A percentile compares a stretch with the other conserved stretches of the same genome.
Evolutionary conservation across 2,113 vertebrate genomes (phyloP).

Genomic region (Limnothrissa miodon): DNA sequence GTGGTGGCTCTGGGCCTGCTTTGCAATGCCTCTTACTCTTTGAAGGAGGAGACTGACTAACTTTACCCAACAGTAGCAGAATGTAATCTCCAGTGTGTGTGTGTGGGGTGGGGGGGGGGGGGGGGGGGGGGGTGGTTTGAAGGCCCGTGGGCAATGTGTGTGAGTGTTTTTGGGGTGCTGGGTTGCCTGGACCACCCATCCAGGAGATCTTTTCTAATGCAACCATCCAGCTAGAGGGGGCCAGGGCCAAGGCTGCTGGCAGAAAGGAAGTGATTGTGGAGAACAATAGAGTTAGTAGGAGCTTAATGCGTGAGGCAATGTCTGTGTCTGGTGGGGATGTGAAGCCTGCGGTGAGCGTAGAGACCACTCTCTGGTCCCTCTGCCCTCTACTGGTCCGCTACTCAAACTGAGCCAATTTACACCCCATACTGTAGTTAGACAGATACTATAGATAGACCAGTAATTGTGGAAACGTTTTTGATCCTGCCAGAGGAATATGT

Average conservation of each 20-base stretch:
- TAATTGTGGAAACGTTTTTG: neutral
- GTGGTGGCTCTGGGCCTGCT: neutral
- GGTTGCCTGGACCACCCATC: neutral
- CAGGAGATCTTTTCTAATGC: neutral
- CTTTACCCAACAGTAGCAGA: slow-evolving; percentile 45
- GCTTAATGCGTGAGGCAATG: neutral
- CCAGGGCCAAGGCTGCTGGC: neutral
- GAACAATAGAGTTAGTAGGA: neutral
- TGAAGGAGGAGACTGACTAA: slow-evolving; percentile 33
- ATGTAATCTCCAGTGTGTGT: slow-evolving; percentile 40
- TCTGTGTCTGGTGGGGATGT: neutral
- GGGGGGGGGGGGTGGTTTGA: too few relatives aligned
- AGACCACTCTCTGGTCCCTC: neutral
- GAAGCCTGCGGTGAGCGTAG: neutral
- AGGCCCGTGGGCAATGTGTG: neutral
- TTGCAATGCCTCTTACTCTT: slow-evolving; percentile 18
- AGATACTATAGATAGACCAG: neutral
- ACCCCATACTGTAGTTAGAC: neutral
- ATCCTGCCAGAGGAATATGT: too few relatives aligned
- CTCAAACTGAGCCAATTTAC: neutral
- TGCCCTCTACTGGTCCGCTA: neutral
- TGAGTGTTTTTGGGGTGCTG: neutral
- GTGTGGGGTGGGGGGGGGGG: neutral
- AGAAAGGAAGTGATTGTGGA: neutral
- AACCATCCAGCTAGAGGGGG: neutral